These are phyloP conservation scores for Gasterosteus aculeatus DNA, from an alignment of 2,113 vertebrate species.

Conservation along the genomic window DNA sequence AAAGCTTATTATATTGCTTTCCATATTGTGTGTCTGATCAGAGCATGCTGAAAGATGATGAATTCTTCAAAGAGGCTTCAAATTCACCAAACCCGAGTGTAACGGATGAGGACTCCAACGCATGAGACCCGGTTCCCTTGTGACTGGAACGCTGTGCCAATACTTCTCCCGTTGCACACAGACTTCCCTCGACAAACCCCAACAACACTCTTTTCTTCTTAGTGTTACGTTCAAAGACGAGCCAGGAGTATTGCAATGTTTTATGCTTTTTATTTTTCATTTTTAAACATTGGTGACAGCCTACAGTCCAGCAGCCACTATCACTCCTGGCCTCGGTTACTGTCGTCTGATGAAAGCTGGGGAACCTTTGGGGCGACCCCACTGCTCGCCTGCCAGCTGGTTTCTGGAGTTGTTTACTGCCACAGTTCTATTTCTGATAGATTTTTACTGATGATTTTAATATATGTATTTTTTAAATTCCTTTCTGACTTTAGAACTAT, in stretches of 20 bases:
- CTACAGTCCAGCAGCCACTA: constrained; percentile 21
- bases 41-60: constrained; percentile 98
- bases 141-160: constrained; percentile 70
- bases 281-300: background rate
- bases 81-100: constrained; percentile 89
- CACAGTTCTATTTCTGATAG: constrained; percentile 41
- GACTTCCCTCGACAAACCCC: constrained; percentile 28
- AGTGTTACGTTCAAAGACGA: constrained; percentile 50
- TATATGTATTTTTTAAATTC: constrained; percentile 67
- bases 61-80: constrained; percentile 91
- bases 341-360: constrained; percentile 66
- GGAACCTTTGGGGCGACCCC: constrained; percentile 65
- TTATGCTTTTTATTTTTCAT: background rate
- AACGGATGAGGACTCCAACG: constrained; percentile 91
- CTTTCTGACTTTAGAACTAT: constrained; percentile 42
- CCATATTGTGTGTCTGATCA: constrained; percentile 65
- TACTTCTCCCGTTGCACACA: constrained; percentile 33
- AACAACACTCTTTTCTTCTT: constrained; percentile 32
- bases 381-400: constrained; percentile 84
- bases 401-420: constrained; percentile 78
- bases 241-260: constrained; percentile 56
- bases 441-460: no score
- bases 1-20: background rate
- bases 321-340: constrained; percentile 49
- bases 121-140: constrained; percentile 80